Conservation (phyloP, 2,888 invertebrate species). For the Lasioglossum figueresi region DNA sequence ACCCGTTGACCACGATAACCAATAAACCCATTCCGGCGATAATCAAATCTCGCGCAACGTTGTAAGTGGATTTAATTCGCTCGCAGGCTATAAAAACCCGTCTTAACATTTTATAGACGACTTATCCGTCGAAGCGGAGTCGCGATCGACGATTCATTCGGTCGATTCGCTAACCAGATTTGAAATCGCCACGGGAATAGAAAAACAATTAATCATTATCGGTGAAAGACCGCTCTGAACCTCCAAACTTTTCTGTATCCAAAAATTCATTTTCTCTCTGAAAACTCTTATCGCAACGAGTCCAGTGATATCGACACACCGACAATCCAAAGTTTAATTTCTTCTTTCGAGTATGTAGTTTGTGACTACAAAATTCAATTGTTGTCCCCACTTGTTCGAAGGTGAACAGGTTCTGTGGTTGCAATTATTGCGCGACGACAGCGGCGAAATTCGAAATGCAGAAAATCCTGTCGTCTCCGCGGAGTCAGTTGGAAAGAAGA, state of each 20-base stretch:
- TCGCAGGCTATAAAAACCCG: background rate
- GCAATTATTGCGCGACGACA: background rate
- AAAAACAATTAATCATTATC: background rate
- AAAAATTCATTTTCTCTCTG: background rate
- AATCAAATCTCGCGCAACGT: background rate
- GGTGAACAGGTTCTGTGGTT: background rate
- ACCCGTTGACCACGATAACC: conserved; percentile 8
- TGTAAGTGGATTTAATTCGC: background rate
- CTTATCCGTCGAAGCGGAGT: background rate
- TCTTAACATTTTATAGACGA: background rate
- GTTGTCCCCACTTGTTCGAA: background rate
- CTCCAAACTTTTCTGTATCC: background rate
- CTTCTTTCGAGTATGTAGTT: background rate
- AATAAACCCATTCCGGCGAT: conserved; percentile 17
- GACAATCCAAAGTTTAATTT: background rate
- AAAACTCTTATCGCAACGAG: background rate
- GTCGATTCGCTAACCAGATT: background rate
- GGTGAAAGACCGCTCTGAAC: background rate
- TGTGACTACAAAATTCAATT: background rate
- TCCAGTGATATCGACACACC: background rate
- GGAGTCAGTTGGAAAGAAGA: background rate
- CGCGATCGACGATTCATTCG: background rate
- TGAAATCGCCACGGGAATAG: background rate
- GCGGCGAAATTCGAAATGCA: background rate
- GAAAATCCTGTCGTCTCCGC: background rate